Conservation (phyloP, 2,888 invertebrate genomes). For the Dasysyrphus albostriatus region DNA sequence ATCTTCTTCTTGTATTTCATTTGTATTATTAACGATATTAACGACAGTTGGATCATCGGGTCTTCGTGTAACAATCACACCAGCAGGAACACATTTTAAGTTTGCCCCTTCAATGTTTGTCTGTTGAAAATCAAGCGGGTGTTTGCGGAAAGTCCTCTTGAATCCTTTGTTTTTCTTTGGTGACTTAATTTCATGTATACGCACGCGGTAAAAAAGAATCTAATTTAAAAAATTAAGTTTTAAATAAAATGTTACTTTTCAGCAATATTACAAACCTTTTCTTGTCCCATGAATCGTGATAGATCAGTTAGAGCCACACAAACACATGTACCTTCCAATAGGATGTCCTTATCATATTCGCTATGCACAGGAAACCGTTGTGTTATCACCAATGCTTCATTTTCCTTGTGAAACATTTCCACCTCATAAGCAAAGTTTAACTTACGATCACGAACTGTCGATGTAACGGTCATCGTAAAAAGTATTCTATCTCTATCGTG, state of each 20-base stretch:
- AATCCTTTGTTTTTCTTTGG: conserved; percentile 78
- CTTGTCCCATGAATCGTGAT: conserved; percentile 80
- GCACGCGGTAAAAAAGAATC: conserved; percentile 81
- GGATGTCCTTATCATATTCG: conserved; percentile 82
- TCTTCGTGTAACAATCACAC: conserved; percentile 81
- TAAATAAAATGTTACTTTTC: neutral
- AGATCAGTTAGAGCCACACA: conserved; percentile 80
- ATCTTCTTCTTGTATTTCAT: conserved; percentile 7
- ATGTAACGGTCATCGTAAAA: conserved; percentile 83
- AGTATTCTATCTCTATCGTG: conserved; percentile 81
- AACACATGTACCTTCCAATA: conserved; percentile 82
- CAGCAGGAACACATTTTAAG: conserved; percentile 80
- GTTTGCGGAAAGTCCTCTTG: conserved; percentile 55
- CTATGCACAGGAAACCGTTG: conserved; percentile 83
- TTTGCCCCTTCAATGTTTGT: conserved; percentile 80
- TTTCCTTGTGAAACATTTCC: conserved; percentile 81
- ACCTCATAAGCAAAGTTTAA: conserved; percentile 82
- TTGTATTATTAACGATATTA: conserved; percentile 34
- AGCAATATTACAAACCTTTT: conserved; percentile 78
- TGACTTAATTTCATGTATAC: conserved; percentile 79
- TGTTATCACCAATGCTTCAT: conserved; percentile 81
- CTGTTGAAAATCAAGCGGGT: conserved; percentile 79
- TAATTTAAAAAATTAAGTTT: conserved; percentile 57
- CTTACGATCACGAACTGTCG: conserved; percentile 80
- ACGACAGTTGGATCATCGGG: conserved; percentile 75